Evolutionary conservation across 2,113 vertebrate genomes (phyloP), one percentile per base, ranked within the genome.

Genomic region (Himantopus leucocephalus): DNA sequence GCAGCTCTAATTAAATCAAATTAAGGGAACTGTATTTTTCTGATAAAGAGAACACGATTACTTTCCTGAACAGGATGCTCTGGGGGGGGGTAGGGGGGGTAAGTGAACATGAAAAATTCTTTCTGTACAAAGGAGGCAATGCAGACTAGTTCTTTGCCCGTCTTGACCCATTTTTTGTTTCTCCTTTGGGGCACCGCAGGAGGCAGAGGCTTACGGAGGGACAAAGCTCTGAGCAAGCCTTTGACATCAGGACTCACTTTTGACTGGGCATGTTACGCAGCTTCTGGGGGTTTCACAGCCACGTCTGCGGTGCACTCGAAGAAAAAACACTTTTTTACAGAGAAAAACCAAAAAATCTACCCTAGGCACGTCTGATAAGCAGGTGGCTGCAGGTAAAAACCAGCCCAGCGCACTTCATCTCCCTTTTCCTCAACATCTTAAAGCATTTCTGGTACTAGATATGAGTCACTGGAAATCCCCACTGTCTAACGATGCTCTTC

Each of bases 391-490:
- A 97, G 96, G 93, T 96, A 71, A 88, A 95, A 94, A 66, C 50
- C 85, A 88, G 50, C 39, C 68, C 41, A 5, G 34, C 1, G 2
- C 9, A 12, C 18, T 74, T 63, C 1, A 2, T 22, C 74, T 94
- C 50, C 41, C 16, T 84, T 91, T 95, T 92, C 94, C 73, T 96
- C 95, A 97, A 74, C 62, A 85, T 55, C 91, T 73, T 75, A 29
- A 52, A 88, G 66, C 37, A 5, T 62, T 92, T 96, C 80, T 92
- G 94, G 66, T 68, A 82, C 71, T 56, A 92, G 74, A 37, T 30
- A 37, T 97, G 95, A 94, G 89, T 97, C 97, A 97, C 87, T 97
- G 95, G 97, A 97, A 97, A 96, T 92, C 94, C 97, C 96, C 97
- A 5, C 68, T 70, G 86, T 82, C 86, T 91, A 64, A 45, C 0